These are phyloP conservation scores for Menidia menidia DNA, from an alignment of 2,797 vertebrate species.

Conservation along the genomic window DNA sequence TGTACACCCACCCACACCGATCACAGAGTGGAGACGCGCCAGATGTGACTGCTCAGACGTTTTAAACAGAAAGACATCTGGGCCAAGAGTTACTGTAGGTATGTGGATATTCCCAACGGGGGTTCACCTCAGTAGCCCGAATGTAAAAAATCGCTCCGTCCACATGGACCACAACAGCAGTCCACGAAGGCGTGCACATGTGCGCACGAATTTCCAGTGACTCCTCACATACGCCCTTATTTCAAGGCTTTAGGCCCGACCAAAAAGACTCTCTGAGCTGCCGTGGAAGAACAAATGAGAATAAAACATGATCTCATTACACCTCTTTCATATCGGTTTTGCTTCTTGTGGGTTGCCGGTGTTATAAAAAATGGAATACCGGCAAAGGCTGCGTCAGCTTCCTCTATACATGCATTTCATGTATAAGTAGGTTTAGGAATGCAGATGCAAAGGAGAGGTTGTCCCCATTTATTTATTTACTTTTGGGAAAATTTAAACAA, in stretches of 20 bases:
- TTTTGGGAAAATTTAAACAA: slow-evolving; percentile 36
- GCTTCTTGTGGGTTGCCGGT: slow-evolving; percentile 34
- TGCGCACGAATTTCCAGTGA: slow-evolving; percentile 21
- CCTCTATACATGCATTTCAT: slow-evolving; percentile 39
- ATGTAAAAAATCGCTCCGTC: slow-evolving; percentile 27
- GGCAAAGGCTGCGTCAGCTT: slow-evolving; percentile 52
- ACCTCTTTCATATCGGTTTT: slow-evolving; percentile 43
- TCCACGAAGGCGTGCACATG: not conserved
- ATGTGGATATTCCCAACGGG: slow-evolving; percentile 58
- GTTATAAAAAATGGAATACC: slow-evolving; percentile 39
- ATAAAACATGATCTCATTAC: slow-evolving; percentile 57
- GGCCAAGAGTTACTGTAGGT: slow-evolving; percentile 57
- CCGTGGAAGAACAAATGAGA: slow-evolving; percentile 45
- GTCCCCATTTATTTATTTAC: slow-evolving; percentile 17
- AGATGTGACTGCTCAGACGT: slow-evolving; percentile 67
- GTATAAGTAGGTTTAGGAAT: slow-evolving; percentile 46
- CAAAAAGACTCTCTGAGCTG: slow-evolving; percentile 35
- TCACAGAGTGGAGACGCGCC: slow-evolving; percentile 44
- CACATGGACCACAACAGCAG: slow-evolving; percentile 27
- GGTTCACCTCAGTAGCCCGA: slow-evolving; percentile 37
- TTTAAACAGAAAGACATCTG: slow-evolving; percentile 72
- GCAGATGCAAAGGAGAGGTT: slow-evolving; percentile 27
- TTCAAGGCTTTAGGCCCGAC: slow-evolving; percentile 6
- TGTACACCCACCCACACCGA: slow-evolving; percentile 43
- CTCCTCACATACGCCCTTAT: slow-evolving; percentile 28